phyloP scores from a whole-genome alignment of 2,797 vertebrate genomes.

The Sebastes cheni region DNA sequence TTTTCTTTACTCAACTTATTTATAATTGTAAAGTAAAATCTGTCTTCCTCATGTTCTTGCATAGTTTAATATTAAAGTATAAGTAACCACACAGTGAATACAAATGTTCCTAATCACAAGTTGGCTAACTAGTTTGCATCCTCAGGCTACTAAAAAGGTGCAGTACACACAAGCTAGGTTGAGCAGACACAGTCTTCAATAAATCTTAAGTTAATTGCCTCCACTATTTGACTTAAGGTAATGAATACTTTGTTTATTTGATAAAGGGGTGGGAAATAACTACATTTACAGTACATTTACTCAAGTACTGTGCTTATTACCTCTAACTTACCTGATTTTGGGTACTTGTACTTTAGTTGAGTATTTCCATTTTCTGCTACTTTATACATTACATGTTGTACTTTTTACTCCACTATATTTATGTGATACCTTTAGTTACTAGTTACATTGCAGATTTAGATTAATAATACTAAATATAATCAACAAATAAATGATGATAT shows the following conservation, averaged over 20 bases:
- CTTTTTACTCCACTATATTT: no score
- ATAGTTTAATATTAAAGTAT: background rate
- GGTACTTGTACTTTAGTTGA: no score
- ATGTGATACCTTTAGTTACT: no score
- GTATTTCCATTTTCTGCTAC: no score
- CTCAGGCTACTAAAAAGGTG: background rate
- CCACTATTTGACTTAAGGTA: background rate
- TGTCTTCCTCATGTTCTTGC: background rate
- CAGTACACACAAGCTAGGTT: background rate
- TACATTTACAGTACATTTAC: no score
- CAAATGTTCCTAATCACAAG: background rate
- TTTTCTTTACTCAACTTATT: background rate
- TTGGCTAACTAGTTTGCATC: background rate
- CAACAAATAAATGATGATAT: no score
- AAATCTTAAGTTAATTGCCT: background rate
- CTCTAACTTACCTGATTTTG: no score
- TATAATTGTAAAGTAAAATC: background rate
- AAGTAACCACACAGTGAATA: background rate
- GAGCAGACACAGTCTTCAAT: background rate
- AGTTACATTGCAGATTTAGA: no score
- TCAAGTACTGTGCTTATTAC: no score
- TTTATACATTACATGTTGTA: no score
- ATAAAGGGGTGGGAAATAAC: background rate
- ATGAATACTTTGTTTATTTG: slow-evolving; percentile 4
- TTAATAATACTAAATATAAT: no score